Percentiles rank a stretch among this genome's conserved stretches.
These are phyloP conservation scores for Ceratina japonica DNA, from an alignment of 1,140 invertebrate species.

Conservation along the genomic window DNA sequence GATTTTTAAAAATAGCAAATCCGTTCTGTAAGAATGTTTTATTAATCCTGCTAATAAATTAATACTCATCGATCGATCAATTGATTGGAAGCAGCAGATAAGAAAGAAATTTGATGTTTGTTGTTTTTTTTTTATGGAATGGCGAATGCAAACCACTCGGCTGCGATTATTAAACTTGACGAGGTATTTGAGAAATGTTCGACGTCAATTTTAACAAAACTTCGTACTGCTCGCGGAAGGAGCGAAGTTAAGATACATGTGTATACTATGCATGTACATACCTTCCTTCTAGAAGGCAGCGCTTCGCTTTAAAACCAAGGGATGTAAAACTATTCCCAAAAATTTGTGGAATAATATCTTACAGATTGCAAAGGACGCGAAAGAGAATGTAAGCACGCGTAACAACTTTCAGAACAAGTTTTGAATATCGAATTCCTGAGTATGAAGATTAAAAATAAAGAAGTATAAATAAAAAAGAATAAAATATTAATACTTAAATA, in stretches of 20 bases:
- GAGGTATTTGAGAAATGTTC: not conserved
- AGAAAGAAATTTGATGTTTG: too few species aligned
- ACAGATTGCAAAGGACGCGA: not conserved
- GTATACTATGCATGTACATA: not conserved
- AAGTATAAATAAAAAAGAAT: too few species aligned
- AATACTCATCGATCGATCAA: not conserved
- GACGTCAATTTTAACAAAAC: conserved; percentile 8
- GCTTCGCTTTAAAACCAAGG: not conserved
- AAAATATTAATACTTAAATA: too few species aligned
- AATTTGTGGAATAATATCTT: not conserved
- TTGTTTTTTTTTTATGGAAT: too few species aligned
- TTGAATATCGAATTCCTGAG: not conserved
- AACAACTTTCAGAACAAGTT: not conserved
- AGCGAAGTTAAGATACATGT: conserved; percentile 12
- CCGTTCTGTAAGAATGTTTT: not conserved
- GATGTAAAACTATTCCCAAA: conserved; percentile 11
- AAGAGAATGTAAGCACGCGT: not conserved
- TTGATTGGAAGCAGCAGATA: too few species aligned
- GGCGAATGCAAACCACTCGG: not conserved
- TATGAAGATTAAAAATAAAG: not conserved
- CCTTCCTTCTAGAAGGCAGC: not conserved
- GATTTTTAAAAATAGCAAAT: conserved; percentile 16
- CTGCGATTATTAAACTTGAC: not conserved
- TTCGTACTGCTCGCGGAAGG: not conserved
- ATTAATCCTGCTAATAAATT: conserved; percentile 18